phyloP scores from a whole-genome alignment of 2,888 invertebrate species.

The Chromoteleia sp. region DNA sequence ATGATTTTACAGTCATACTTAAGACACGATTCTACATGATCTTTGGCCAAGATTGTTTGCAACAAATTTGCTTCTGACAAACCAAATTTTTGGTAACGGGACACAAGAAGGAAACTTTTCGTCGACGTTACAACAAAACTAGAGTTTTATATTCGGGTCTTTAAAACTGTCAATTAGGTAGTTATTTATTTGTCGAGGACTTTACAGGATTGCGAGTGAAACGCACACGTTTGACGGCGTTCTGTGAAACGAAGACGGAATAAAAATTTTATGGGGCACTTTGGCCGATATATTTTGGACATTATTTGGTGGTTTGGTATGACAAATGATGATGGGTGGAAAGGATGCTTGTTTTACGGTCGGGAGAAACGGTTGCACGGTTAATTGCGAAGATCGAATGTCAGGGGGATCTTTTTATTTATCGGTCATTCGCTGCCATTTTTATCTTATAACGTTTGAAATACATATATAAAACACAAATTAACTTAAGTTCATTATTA shows the following conservation, averaged over 20 bases:
- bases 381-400: slow-evolving; percentile 54
- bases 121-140: slow-evolving; percentile 13
- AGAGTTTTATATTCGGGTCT: slow-evolving; percentile 24
- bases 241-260: slow-evolving; percentile 55
- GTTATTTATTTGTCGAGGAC: slow-evolving; percentile 39
- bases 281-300: slow-evolving; percentile 58
- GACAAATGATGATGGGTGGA: slow-evolving; percentile 55
- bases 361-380: slow-evolving; percentile 18
- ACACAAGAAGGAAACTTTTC: slow-evolving; percentile 14
- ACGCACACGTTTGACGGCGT: slow-evolving; percentile 32
- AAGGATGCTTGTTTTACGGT: slow-evolving; percentile 57
- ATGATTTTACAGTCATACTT: no score
- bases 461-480: no score
- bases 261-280: slow-evolving; percentile 60
- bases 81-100: slow-evolving; percentile 29
- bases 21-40: no score
- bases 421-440: slow-evolving; percentile 17
- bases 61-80: slow-evolving; percentile 17
- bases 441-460: slow-evolving; percentile 16
- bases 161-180: slow-evolving; percentile 52
- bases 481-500: no score
- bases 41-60: no score
- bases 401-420: slow-evolving; percentile 32
- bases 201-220: slow-evolving; percentile 30
- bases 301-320: slow-evolving; percentile 54